Base-by-base conservation (phyloP, 2,113 vertebrate genomes). In the Chlorodrepanis virens region DNA sequence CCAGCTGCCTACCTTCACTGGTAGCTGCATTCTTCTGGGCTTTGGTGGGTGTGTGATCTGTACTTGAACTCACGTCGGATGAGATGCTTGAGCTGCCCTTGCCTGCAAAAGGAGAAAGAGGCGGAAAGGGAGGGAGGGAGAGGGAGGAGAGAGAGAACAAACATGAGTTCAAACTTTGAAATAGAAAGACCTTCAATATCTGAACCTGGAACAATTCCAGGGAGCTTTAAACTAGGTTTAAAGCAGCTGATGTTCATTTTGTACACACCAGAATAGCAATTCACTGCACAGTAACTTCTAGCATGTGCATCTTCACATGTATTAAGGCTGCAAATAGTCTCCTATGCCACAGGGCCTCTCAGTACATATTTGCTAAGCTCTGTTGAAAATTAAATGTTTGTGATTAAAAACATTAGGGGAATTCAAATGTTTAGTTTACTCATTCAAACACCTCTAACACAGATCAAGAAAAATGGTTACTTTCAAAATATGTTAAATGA, bases 81-180 rank as follows among this genome's bases (percentile, higher is more conserved):
- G 99, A 99, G 98, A 99, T 99, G 98, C 99, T 99, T 98, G 99
- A 99, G 98, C 99, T 99, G 97, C 99, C 99, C 98, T 99, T 99
- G 98, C 99, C 99, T 99, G 93, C 83, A 94, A 97, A 94, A 94
- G 89, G 95, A 89, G 88, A 96, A 61, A 60, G 61, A 65, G 52
- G 27, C 28, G 25, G 61, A 90, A 29, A 77, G 40, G 24, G 49
- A 25, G 16, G 24, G 77, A 63, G 40, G 3, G 42, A 57, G 60
- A 21, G 39, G 65, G 22, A 7, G 24, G 11, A 11, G 15, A 37
- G 21, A 64, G 53, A 83, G 71, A 78, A 45, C 9, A 92, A 83
- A 78, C 11, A 3, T 77, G 21, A 96, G 24, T 68, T 68, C 56
- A 78, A 81, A 52, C 29, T 78, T 64, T 9, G 4, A 83, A 88